Evolutionary conservation across 2,113 vertebrate genomes (phyloP).

Genomic region (Dryoscopus gambensis): DNA sequence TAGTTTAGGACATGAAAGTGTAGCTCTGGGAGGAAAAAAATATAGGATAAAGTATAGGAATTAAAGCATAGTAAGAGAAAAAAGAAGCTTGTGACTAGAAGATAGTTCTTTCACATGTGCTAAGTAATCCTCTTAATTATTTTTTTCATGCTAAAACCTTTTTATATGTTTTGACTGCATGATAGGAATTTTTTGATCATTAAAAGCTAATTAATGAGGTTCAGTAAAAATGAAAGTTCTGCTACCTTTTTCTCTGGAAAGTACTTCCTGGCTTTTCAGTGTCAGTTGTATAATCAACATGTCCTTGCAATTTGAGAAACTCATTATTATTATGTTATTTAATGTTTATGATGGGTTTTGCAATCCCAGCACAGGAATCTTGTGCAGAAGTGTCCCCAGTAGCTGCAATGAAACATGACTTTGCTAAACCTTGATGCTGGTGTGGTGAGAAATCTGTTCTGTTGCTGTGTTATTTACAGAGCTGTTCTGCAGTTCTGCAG

Average conservation of each 20-base stretch:
- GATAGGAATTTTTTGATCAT: background rate
- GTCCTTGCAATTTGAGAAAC: background rate
- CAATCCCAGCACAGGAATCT: background rate
- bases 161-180: background rate
- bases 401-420: background rate
- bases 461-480: background rate
- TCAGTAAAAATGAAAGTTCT: background rate
- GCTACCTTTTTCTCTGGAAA: background rate
- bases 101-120: background rate
- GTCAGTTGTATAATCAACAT: background rate
- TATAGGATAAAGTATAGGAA: background rate
- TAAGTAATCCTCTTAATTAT: background rate
- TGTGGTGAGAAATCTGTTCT: background rate
- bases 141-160: background rate
- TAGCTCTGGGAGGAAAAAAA: background rate
- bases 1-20: conserved; percentile 13
- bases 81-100: background rate
- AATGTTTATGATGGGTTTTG: background rate
- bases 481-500: background rate
- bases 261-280: background rate
- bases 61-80: background rate
- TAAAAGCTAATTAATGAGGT: background rate
- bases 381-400: background rate
- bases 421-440: background rate
- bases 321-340: background rate